Evolutionary conservation across 1,140 invertebrate species (phyloP), one percentile per base, ranked within the genome.

Genomic region (Anagrus nilaparvatae): DNA sequence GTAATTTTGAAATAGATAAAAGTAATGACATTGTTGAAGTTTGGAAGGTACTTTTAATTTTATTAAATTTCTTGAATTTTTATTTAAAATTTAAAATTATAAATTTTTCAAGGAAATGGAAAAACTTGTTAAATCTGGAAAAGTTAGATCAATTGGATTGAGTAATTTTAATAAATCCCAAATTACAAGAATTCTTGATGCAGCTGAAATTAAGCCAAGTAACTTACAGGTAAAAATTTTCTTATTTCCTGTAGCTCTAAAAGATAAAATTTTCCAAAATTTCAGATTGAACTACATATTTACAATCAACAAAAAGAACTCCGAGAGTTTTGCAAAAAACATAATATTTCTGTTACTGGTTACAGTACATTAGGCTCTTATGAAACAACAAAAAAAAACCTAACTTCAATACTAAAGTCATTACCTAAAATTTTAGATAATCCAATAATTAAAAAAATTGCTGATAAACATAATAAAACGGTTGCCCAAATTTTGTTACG

Each of bases 311-410:
- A 94, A 63, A 72, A 73, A 13, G 69, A 77, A 20, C 58, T 95
- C 16, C 68, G 82, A 5, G 69, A 82, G 46, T 88, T 80, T 45
- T 93, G 88, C 55, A 67, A 75, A 35, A 56, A 71, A 5, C 69
- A 82, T 47, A 72, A 79, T 18, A 87, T 94, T 19, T 63, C 74
- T 0, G 61, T 94, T 13, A 87, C 81, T 0, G 87, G 84, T 0
- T 95, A 93, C 55, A 80, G 83, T 17, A 86, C 89, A 1, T 59
- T 95, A 3, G 89, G 84, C 1, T 81, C 81, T 3, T 78, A 76
- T 43, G 82, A 77, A 27, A 56, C 61, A 0, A 55, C 56, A 4
- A 74, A 74, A 52, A 67, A 74, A 46, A 71, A 65, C 52, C 66
- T 60, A 36, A 75, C 63, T 32, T 48, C 69, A 23, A n/a, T n/a